phyloP scores from a whole-genome alignment of 2,888 invertebrate genomes.

The Himalopsyche kuldschensis region DNA sequence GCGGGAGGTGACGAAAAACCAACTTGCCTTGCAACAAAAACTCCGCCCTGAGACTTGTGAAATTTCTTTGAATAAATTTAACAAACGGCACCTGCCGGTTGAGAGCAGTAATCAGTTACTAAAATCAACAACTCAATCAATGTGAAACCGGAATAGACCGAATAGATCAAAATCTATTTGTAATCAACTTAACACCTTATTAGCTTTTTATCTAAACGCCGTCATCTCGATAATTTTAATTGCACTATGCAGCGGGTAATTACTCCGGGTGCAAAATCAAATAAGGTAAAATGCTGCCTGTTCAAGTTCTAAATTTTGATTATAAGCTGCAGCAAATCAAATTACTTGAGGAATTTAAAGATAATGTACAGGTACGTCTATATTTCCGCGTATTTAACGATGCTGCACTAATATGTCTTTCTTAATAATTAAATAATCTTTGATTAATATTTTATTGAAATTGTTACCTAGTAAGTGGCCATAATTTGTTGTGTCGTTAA shows the following conservation, averaged over 20 bases:
- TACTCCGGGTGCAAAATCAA: background rate
- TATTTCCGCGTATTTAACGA: too few species aligned
- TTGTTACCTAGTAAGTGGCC: too few species aligned
- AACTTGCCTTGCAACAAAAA: too few species aligned
- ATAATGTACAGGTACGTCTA: too few species aligned
- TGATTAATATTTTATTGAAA: too few species aligned
- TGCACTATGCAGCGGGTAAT: constrained; percentile 1
- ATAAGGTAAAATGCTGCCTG: background rate
- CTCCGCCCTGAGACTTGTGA: background rate
- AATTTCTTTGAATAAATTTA: background rate
- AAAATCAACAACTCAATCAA: constrained; percentile 25
- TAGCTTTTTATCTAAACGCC: constrained; percentile 24
- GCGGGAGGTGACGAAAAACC: too few species aligned
- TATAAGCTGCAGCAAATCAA: too few species aligned
- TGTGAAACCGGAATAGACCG: background rate
- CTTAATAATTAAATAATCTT: too few species aligned
- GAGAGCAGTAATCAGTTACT: background rate
- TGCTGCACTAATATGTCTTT: too few species aligned
- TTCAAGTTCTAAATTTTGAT: too few species aligned
- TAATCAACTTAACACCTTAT: constrained; percentile 32
- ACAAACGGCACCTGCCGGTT: background rate
- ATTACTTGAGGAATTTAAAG: too few species aligned
- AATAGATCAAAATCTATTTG: constrained; percentile 24
- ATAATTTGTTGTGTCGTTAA: too few species aligned
- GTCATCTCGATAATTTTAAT: constrained; percentile 12